Percentiles rank a stretch among this genome's conserved stretches.
These are phyloP conservation scores for Nyctibius grandis DNA, from an alignment of 2,797 vertebrate species.

Conservation along the genomic window DNA sequence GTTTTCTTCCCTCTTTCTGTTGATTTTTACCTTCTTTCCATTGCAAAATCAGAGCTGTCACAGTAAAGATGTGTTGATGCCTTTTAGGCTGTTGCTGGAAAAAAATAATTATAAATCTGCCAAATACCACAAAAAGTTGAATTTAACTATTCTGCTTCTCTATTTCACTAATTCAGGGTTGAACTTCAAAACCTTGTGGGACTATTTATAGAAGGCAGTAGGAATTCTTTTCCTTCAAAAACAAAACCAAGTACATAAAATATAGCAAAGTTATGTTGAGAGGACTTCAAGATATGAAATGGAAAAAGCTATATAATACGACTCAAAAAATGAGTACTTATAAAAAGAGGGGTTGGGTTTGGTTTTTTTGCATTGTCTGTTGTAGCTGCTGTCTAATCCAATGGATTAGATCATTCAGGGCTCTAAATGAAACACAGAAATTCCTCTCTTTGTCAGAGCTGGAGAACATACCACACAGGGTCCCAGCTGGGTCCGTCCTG, in stretches of 20 bases:
- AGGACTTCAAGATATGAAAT: background rate
- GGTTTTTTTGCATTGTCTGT: background rate
- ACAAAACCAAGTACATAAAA: background rate
- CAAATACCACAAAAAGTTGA: background rate
- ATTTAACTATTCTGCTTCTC: background rate
- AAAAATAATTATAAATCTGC: background rate
- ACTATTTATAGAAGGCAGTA: background rate
- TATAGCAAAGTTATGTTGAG: background rate
- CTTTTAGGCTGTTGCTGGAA: background rate
- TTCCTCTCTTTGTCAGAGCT: slow-evolving; percentile 10
- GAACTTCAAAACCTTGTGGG: background rate
- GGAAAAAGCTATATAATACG: background rate
- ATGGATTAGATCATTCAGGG: slow-evolving; percentile 21
- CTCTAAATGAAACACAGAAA: slow-evolving; percentile 44
- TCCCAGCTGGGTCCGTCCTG: slow-evolving; percentile 50
- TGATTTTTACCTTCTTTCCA: background rate
- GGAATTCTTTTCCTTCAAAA: background rate
- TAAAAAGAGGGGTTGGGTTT: background rate
- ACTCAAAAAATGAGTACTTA: background rate
- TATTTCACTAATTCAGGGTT: background rate
- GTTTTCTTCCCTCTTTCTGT: background rate
- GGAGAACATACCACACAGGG: background rate
- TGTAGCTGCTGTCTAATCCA: background rate
- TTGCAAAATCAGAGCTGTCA: background rate
- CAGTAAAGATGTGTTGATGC: background rate